These are phyloP conservation scores for Bubalus kerabau DNA, from an alignment of 2,113 vertebrate species.

Conservation along the genomic window DNA sequence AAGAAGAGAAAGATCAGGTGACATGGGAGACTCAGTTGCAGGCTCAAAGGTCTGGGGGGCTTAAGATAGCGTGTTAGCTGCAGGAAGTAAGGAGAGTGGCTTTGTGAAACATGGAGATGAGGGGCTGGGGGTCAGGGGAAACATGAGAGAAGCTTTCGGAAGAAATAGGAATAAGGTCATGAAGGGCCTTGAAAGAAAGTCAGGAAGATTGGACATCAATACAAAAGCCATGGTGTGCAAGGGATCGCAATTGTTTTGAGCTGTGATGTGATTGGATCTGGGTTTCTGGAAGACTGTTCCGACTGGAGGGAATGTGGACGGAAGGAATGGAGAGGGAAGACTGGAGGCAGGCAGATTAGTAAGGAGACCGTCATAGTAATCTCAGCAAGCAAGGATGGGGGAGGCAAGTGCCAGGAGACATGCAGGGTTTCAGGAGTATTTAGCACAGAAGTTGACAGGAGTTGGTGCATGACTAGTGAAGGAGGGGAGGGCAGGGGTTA, in stretches of 20 bases:
- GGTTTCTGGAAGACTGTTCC: neutral
- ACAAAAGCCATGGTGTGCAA: neutral
- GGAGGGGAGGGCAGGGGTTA: too few relatives aligned
- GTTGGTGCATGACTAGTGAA: neutral
- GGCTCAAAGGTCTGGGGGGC: neutral
- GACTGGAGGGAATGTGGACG: too few relatives aligned
- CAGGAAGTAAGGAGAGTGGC: neutral
- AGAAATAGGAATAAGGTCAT: neutral
- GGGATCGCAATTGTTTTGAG: neutral
- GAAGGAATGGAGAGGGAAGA: too few relatives aligned
- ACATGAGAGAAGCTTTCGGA: rapidly evolving
- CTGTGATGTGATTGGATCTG: neutral
- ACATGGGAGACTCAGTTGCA: neutral
- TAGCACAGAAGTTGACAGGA: neutral
- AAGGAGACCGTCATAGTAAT: neutral
- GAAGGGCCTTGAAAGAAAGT: neutral
- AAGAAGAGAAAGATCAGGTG: neutral
- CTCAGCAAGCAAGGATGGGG: neutral
- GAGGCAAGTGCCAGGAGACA: neutral
- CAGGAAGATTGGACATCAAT: neutral
- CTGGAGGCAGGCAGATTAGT: too few relatives aligned
- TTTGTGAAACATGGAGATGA: neutral
- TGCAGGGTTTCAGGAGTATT: neutral
- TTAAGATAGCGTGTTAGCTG: neutral
- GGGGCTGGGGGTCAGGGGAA: neutral